Evolutionary conservation across 2,113 vertebrate genomes (phyloP), one percentile per base, ranked within the genome.

Genomic region (Channa maculata): DNA sequence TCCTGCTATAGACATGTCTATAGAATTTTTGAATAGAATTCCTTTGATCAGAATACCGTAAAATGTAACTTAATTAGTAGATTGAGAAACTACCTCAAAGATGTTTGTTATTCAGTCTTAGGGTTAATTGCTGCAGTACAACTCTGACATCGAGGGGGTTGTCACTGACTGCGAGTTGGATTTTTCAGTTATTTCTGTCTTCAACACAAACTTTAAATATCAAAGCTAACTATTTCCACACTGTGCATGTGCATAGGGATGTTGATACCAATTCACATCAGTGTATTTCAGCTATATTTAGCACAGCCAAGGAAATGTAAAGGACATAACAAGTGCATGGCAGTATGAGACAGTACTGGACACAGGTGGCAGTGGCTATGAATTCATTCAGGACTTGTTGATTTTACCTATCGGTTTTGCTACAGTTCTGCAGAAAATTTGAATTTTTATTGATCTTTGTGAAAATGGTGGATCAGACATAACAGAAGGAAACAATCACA

Each of bases 111-210:
- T 39, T 52, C 3, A 3, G 36, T 67, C 49, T 54, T 5, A 4
- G 3, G 6, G 1, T 58, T 46, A 44, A 6, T 43, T 62, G 48
- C 54, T 65, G 9, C 39, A 51, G 8, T 38, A n/a, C 59, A 65
- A 39, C 43, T 43, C 55, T 55, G 58, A 54, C 8, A 37, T 12
- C 0, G 11, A 14, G 5, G 1, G 10, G 9, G 7, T 3, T 65
- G 0, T 68, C 24, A 3, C 37, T 4, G 37, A 6, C 3, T 69
- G 34, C 44, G 43, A 34, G 24, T 2, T 63, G 57, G 53, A 24
- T 24, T 14, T 53, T 66, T 63, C 8, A 37, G 8, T 14, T 33
- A 39, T 72, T 75, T 75, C 33, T 24, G 50, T 44, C 71, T 80
- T 79, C 13, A 39, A 13, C n/a, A 48, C 5, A 78, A 51, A 59